Evolutionary conservation across 2,888 invertebrate genomes (phyloP).

Genomic region (Eurytoma californica): DNA sequence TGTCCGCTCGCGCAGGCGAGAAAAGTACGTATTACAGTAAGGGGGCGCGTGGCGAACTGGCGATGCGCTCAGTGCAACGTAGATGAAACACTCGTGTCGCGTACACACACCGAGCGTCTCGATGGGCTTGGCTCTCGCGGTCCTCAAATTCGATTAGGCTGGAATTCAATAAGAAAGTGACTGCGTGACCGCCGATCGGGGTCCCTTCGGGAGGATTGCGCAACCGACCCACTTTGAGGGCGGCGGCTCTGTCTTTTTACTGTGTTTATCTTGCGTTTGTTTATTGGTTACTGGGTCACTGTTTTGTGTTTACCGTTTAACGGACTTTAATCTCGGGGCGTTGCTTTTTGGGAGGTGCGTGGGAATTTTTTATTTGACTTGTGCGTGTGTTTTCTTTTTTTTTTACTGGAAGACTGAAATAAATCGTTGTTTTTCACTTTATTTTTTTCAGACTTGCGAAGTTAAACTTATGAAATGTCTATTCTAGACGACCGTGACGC

Average conservation of each 20-base stretch:
- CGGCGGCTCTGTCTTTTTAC: neutral
- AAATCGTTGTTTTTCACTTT: constrained; percentile 49
- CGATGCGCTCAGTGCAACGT: neutral
- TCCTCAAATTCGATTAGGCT: too few relatives aligned
- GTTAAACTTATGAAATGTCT: constrained; percentile 76
- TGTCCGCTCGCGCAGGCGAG: too few relatives aligned
- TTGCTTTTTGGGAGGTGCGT: too few relatives aligned
- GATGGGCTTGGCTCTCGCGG: constrained; percentile 29
- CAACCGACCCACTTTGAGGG: neutral
- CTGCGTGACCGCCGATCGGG: neutral
- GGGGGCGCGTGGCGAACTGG: neutral
- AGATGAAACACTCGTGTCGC: neutral
- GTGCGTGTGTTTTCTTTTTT: neutral
- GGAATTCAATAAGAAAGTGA: constrained; percentile 38
- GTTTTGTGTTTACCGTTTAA: too few relatives aligned
- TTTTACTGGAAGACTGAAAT: neutral
- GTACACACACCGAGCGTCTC: neutral
- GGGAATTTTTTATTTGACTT: neutral
- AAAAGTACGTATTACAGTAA: too few relatives aligned
- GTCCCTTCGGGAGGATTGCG: neutral
- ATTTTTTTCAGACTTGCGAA: constrained; percentile 69
- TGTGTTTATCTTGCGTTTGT: neutral
- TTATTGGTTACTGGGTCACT: neutral
- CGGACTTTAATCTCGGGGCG: too few relatives aligned
- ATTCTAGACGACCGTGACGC: constrained; percentile 80